Base-by-base conservation (phyloP, 2,888 invertebrate genomes). In the Lochmaea crataegi region DNA sequence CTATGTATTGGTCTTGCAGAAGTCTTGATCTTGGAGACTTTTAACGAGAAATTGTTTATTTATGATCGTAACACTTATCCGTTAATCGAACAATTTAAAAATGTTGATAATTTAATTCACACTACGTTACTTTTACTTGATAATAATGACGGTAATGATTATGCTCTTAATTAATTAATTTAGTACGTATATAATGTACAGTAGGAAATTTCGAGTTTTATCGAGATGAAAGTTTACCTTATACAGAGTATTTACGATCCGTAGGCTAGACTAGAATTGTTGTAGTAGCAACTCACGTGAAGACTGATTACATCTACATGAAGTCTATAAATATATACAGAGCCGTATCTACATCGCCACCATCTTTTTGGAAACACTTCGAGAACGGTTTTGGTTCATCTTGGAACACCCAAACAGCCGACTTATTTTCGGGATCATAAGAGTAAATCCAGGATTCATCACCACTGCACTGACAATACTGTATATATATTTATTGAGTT, bases 191-290 rank as follows among this genome's bases (percentile, higher is more conserved):
- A 42, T 66, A 69, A 64, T 67, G 57, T 70, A 60, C 69, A 56
- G 69, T 73, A 71, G 70, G 70, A 70, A 64, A 73, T 73, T 63
- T 71, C 68, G 74, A 74, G 60, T 65, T 71, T 68, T 68, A 74
- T 74, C 74, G 58, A 66, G 74, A 74, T 71, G 74, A 74, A 74
- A 74, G 74, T 74, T 74, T 66, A 68, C 71, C 69, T 53, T 69
- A 69, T 69, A 69, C 14, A 38, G 69, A 38, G 53, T 69, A 57
- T 69, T 69, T 69, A 69, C 63, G 63, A 69, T 22, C 56, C 63
- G 53, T 42, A 63, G 53, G 51, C 69, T 61, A 69, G 53, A 63
- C 69, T 63, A 38, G 51, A 69, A 69, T 69, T 63, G 69, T 63
- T 63, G 69, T 69, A 69, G 69, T 69, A 69, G 69, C 69, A 61